Evolutionary conservation across 2,797 vertebrate genomes (phyloP).

Genomic region (Hydrolagus colliei): DNA sequence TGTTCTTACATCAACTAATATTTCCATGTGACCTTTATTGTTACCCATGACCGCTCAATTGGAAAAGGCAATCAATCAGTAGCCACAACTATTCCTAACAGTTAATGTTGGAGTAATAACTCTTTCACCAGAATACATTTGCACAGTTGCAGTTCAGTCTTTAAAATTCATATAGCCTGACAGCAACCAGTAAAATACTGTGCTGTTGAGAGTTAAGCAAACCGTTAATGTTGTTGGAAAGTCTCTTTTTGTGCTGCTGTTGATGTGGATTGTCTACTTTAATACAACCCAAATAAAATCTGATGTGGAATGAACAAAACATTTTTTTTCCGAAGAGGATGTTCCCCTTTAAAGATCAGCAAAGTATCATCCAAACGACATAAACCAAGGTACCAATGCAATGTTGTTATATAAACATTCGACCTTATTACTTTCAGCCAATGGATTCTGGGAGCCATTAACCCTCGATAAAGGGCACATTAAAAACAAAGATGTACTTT

Average conservation of each 20-base stretch:
- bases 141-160: neutral
- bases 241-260: neutral
- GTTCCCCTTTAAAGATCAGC: neutral
- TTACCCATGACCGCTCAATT: conserved; percentile 1
- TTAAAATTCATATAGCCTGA: neutral
- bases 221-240: neutral
- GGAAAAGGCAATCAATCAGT: conserved; percentile 14
- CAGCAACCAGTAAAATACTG: neutral
- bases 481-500: neutral
- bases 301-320: conserved; percentile 1
- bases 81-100: conserved; percentile 9
- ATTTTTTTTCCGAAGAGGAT: neutral
- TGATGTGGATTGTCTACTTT: neutral
- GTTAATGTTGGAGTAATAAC: neutral
- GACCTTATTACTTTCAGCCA: neutral
- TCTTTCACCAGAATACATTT: neutral
- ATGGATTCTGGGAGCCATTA: neutral
- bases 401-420: neutral
- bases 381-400: neutral
- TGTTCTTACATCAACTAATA: neutral
- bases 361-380: neutral
- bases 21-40: conserved; percentile 17
- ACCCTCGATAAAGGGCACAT: neutral
- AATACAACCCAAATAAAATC: neutral
- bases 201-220: neutral